Percentiles rank a stretch among this genome's conserved stretches.
Evolutionary conservation across 2,797 vertebrate species (phyloP).

Genomic region (Potorous gilbertii): DNA sequence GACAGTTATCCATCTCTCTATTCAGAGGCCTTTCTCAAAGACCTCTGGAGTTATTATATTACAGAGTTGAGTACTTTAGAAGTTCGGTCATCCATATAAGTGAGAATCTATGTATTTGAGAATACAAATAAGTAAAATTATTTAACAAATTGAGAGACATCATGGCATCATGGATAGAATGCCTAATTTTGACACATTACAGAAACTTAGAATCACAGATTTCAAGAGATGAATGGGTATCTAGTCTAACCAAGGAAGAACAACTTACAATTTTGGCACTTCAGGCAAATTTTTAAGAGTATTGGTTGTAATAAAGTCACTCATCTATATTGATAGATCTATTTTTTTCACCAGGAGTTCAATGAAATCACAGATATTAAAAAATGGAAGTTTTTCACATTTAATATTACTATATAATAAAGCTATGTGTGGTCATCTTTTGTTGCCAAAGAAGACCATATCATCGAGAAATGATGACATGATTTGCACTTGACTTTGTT

Average conservation of each 20-base stretch:
- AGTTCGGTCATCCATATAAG: not conserved
- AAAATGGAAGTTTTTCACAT: not conserved
- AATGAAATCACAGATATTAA: not conserved
- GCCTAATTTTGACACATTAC: not conserved
- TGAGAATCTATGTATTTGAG: not conserved
- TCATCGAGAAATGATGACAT: too few relatives aligned
- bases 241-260: not conserved
- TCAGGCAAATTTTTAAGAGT: not conserved
- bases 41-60: not conserved
- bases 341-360: not conserved
- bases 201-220: not conserved
- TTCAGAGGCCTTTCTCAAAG: not conserved
- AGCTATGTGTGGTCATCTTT: not conserved
- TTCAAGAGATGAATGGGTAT: not conserved
- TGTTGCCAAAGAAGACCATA: too few relatives aligned
- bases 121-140: not conserved
- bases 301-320: not conserved
- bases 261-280: not conserved
- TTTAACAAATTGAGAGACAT: not conserved
- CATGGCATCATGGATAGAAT: not conserved
- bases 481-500: too few relatives aligned
- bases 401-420: not conserved
- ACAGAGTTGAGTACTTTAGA: not conserved
- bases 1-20: not conserved
- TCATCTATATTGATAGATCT: not conserved